A percentile compares a stretch with the other conserved stretches of the same genome.
Conservation (phyloP, 2,888 invertebrate genomes). For the Neoscelio sp. region DNA sequence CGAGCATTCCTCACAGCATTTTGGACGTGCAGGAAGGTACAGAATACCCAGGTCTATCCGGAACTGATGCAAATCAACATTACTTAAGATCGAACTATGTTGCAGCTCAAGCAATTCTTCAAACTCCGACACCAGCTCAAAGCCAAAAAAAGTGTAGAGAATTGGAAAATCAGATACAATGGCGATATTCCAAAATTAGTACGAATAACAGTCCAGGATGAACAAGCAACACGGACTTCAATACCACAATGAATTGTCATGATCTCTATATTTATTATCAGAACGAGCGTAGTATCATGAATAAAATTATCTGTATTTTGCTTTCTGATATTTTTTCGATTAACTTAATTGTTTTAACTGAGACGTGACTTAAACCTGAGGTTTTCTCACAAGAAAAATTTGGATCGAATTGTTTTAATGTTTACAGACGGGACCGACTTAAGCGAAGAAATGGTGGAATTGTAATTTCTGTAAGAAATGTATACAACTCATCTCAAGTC, state of each 20-base stretch:
- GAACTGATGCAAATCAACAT: background rate
- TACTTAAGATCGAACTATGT: background rate
- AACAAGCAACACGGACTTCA: background rate
- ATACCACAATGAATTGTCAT: too few relatives aligned
- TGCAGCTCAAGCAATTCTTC: background rate
- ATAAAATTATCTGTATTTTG: background rate
- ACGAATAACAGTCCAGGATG: too few relatives aligned
- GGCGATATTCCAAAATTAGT: background rate
- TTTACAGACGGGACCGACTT: too few relatives aligned
- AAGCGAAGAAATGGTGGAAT: too few relatives aligned
- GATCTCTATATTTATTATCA: background rate
- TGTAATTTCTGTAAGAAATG: too few relatives aligned
- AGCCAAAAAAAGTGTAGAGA: background rate
- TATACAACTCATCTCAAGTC: too few relatives aligned
- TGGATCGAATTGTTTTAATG: background rate
- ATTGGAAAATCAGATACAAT: background rate
- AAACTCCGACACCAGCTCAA: background rate
- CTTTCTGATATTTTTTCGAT: background rate
- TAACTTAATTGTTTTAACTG: background rate
- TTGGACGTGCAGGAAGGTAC: background rate
- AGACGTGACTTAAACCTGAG: background rate
- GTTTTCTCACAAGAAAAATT: background rate
- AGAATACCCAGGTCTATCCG: background rate
- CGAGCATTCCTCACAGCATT: too few relatives aligned
- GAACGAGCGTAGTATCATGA: background rate